Evolutionary conservation across 2,797 vertebrate species (phyloP), one percentile per base, ranked within the genome.

Genomic region (Spizella passerina): DNA sequence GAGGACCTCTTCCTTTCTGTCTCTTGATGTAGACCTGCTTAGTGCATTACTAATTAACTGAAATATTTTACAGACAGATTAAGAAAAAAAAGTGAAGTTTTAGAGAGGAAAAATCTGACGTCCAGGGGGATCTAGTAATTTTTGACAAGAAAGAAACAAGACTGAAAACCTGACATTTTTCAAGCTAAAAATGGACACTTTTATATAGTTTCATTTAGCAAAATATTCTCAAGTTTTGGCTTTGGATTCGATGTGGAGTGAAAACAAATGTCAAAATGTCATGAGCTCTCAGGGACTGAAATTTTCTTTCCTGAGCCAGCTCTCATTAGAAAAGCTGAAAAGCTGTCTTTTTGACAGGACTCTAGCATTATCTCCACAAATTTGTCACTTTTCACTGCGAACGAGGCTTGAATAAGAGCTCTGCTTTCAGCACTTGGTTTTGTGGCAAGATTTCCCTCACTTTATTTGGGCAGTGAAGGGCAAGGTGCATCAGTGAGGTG

Each of bases 231-330:
- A 76, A 56, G 46, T 38, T 75, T 86, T 91, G 47, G 43, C 32
- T 85, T 78, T 81, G 65, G 39, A 87, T 92, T 87, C 59, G 41
- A 32, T 24, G 32, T 46, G 38, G 27, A 91, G 38, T 65, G 72
- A 87, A 97, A 96, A 88, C 68, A 92, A 96, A 94, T 66, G 86
- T 94, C 92, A 91, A 92, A 87, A 87, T 85, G 88, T 94, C 94
- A 86, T 39, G 76, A 61, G 65, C 78, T 94, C 43, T 82, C 76
- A 86, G 36, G 43, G 79, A 55, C 59, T 43, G 52, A 79, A 88
- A 91, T 87, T 93, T 86, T 92, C 69, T 81, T 89, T 36, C 15
- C 21, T 80, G 30, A 70, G 53, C 47, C 83, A 86, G 68, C 66
- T 75, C 85, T 96, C 70, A 80, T 92, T 94, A 96, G 59, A 53